phyloP scores from a whole-genome alignment of 2,888 invertebrate species.

The Patella ulyssiponensis region DNA sequence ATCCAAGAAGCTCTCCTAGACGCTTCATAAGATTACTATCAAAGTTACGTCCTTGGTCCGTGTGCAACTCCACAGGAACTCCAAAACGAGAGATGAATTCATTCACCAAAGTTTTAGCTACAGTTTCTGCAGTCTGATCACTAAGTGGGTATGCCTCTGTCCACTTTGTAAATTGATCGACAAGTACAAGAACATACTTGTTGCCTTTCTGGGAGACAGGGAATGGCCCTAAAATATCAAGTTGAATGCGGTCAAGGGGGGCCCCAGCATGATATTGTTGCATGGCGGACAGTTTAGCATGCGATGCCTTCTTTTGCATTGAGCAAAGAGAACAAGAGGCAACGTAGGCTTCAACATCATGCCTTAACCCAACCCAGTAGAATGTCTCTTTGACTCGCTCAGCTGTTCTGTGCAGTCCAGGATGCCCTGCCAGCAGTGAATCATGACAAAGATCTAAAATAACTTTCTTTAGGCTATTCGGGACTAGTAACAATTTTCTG shows the following conservation, averaged over 20 bases:
- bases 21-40: slow-evolving; percentile 16
- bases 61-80: slow-evolving; percentile 15
- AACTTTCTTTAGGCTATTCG: neutral
- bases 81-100: slow-evolving; percentile 33
- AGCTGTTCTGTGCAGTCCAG: neutral
- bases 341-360: neutral
- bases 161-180: slow-evolving; percentile 28
- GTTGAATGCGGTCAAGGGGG: neutral
- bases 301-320: neutral
- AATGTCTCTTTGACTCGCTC: neutral
- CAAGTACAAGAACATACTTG: neutral
- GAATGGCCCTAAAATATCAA: neutral
- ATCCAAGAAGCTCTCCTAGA: slow-evolving; percentile 18
- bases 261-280: neutral
- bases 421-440: neutral
- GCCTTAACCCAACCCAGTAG: slow-evolving; percentile 1
- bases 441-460: neutral
- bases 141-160: slow-evolving; percentile 19
- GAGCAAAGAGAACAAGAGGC: neutral
- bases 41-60: slow-evolving; percentile 22
- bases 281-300: neutral
- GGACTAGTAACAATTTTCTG: neutral
- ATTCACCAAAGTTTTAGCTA: slow-evolving; percentile 26
- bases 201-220: neutral
- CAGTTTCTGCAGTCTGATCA: slow-evolving; percentile 30